Conservation (phyloP, 2,888 invertebrate genomes). For the Thymelicus sylvestris region DNA sequence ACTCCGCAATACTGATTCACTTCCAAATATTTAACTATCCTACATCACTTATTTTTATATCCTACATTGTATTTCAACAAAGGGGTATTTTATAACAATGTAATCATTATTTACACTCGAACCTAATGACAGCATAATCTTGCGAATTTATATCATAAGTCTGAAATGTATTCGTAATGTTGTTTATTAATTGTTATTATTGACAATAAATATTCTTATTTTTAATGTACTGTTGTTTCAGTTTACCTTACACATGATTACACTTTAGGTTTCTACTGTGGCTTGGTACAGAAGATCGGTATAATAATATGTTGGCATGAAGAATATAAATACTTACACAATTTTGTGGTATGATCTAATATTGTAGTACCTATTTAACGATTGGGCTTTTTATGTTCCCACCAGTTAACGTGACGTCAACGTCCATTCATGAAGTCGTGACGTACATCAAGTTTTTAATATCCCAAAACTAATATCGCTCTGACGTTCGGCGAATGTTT, state of each 20-base stretch:
- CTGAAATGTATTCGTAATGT: conserved; percentile 46
- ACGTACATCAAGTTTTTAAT: conserved; percentile 55
- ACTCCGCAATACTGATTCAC: neutral
- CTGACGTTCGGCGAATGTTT: conserved; percentile 47
- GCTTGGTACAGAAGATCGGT: too few species aligned
- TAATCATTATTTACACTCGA: neutral
- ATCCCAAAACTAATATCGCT: conserved; percentile 48
- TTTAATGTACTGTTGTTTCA: conserved; percentile 37
- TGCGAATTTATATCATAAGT: conserved; percentile 51
- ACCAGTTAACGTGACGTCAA: conserved; percentile 67
- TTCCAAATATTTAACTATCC: neutral
- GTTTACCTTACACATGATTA: neutral
- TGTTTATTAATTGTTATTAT: conserved; percentile 25
- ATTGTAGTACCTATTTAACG: conserved; percentile 20
- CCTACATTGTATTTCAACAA: conserved; percentile 2
- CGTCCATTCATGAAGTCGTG: conserved; percentile 73
- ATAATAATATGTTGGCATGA: neutral
- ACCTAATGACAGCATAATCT: conserved; percentile 48
- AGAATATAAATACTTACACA: neutral
- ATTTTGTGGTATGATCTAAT: neutral
- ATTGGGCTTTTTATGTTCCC: conserved; percentile 40
- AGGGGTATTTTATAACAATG: conserved; percentile 15
- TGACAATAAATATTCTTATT: conserved; percentile 41
- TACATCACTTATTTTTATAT: conserved; percentile 24
- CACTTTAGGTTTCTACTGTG: too few species aligned